Conservation (phyloP, 1,140 invertebrate species). For the Sipha flava region DNA sequence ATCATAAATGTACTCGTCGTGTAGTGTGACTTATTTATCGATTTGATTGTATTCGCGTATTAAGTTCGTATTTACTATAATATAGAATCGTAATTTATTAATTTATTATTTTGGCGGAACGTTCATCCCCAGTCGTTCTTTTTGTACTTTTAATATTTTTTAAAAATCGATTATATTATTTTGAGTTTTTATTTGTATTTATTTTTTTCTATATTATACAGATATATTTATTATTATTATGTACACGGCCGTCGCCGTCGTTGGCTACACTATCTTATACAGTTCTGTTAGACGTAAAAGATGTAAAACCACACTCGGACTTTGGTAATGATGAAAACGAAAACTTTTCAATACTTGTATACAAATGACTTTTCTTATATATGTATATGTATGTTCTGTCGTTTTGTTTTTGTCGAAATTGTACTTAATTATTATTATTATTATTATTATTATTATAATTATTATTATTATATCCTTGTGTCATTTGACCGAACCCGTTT, state of each 20-base stretch:
- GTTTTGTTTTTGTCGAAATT: neutral
- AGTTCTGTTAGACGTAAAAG: neutral
- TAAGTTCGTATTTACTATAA: slow-evolving; percentile 9
- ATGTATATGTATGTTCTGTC: neutral
- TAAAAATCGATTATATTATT: neutral
- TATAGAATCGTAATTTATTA: slow-evolving; percentile 32
- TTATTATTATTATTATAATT: neutral
- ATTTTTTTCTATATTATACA: slow-evolving; percentile 16
- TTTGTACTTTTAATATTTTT: slow-evolving; percentile 32
- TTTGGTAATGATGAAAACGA: neutral
- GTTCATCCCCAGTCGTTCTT: neutral
- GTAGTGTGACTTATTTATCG: slow-evolving; percentile 17
- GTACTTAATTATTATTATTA: slow-evolving; percentile 2
- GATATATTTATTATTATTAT: slow-evolving; percentile 30
- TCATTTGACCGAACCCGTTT: neutral
- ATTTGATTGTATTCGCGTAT: neutral
- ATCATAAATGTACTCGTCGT: neutral
- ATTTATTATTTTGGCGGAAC: slow-evolving; percentile 1
- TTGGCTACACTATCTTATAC: neutral
- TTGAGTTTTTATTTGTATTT: neutral
- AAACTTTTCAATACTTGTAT: neutral
- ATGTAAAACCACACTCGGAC: neutral
- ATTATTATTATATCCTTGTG: slow-evolving; percentile 13
- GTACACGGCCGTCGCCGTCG: neutral
- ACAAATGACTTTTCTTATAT: neutral